These are phyloP conservation scores for Hyles lineata DNA, from an alignment of 2,888 invertebrate species.

Conservation along the genomic window DNA sequence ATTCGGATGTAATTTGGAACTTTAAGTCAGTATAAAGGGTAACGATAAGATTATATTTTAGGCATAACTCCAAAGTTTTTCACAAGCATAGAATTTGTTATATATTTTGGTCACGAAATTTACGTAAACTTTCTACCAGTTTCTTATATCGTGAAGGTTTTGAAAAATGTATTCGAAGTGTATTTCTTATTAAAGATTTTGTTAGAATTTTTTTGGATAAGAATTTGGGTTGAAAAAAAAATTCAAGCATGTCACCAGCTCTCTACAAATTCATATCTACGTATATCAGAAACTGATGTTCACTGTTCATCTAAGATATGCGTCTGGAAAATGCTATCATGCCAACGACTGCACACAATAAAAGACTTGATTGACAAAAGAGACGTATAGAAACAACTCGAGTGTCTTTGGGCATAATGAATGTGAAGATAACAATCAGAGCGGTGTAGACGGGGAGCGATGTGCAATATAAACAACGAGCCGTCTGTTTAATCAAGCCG, in stretches of 20 bases:
- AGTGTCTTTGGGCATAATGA: slow-evolving; percentile 16
- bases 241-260: too few relatives aligned
- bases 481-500: slow-evolving; percentile 25
- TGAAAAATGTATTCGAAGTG: too few relatives aligned
- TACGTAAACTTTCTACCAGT: too few relatives aligned
- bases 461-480: slow-evolving; percentile 17
- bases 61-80: not conserved
- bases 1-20: not conserved
- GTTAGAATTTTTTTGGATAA: too few relatives aligned
- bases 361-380: not conserved
- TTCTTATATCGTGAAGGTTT: too few relatives aligned
- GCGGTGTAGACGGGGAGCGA: slow-evolving; percentile 18
- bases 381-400: not conserved
- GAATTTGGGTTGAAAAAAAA: too few relatives aligned
- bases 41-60: not conserved
- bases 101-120: too few relatives aligned
- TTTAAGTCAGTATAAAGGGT: not conserved
- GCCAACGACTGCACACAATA: not conserved
- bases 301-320: too few relatives aligned
- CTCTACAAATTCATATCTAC: too few relatives aligned
- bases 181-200: too few relatives aligned
- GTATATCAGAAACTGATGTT: too few relatives aligned
- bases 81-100: not conserved
- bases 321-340: too few relatives aligned
- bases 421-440: slow-evolving; percentile 19